phyloP scores from a whole-genome alignment of 2,113 vertebrate species.

The Hypanus sabinus region DNA sequence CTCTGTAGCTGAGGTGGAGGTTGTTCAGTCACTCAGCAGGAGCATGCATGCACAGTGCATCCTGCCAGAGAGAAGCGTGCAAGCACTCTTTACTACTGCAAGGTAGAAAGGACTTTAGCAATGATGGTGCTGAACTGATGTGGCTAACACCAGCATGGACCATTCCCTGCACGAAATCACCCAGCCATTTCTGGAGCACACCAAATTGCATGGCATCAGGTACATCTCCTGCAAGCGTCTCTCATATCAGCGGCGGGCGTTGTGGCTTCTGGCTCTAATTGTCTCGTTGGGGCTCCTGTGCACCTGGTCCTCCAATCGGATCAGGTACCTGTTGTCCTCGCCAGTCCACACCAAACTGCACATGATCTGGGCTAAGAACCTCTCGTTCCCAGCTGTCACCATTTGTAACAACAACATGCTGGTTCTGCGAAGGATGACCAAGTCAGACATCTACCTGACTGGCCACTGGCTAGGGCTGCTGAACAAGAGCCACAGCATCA shows the following conservation, averaged over 20 bases:
- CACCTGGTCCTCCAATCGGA: conserved; percentile 67
- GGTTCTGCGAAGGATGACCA: conserved; percentile 64
- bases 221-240: conserved; percentile 58
- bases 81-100: not conserved
- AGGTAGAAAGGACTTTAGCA: not conserved
- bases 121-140: not conserved
- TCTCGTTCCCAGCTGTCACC: conserved; percentile 70
- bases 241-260: conserved; percentile 62
- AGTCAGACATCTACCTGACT: conserved; percentile 65
- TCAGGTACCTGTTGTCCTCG: conserved; percentile 65
- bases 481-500: conserved; percentile 59
- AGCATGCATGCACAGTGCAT: not conserved
- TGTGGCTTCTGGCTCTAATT: conserved; percentile 63
- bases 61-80: not conserved
- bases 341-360: conserved; percentile 68
- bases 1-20: not conserved
- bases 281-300: conserved; percentile 60
- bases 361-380: conserved; percentile 65
- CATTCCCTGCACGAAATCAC: conserved; percentile 56
- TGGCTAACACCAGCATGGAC: conserved; percentile 34
- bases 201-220: conserved; percentile 61
- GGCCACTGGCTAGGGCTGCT: conserved; percentile 68
- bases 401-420: conserved; percentile 71
- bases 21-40: not conserved
- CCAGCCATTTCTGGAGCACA: conserved; percentile 61